A percentile compares a stretch with the other conserved stretches of the same genome.
Conservation (phyloP, 2,113 vertebrate genomes). For the Calyptomena viridis region DNA sequence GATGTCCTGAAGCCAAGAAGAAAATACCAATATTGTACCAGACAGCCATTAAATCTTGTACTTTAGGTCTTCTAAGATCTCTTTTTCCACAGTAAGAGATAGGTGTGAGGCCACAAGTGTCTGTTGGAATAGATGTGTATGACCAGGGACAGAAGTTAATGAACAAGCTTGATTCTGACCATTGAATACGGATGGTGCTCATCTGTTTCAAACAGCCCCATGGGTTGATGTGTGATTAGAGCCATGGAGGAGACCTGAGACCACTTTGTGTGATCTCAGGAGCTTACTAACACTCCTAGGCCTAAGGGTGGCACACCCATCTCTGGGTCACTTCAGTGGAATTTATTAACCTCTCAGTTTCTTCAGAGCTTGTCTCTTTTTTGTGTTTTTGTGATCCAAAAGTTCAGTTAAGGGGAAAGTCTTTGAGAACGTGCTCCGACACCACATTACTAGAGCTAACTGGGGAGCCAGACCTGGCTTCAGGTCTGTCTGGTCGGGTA, state of each 20-base stretch:
- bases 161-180: neutral
- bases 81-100: neutral
- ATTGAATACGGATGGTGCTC: neutral
- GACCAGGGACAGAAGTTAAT: neutral
- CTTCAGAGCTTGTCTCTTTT: neutral
- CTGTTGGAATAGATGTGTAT: neutral
- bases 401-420: slow-evolving; percentile 32
- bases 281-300: neutral
- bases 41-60: neutral
- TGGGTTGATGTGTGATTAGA: neutral
- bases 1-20: neutral
- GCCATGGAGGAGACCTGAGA: neutral
- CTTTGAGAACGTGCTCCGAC: slow-evolving; percentile 16
- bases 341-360: neutral
- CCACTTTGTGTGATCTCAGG: neutral
- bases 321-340: neutral
- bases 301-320: neutral
- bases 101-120: neutral
- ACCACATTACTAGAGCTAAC: slow-evolving; percentile 57
- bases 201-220: neutral
- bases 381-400: neutral
- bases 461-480: slow-evolving; percentile 66
- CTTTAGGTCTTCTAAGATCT: neutral
- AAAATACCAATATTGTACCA: neutral
- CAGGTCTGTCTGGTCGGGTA: slow-evolving; percentile 52